Evolutionary conservation across 2,888 invertebrate species (phyloP).

Genomic region (Drosophila atroscutellata): DNA sequence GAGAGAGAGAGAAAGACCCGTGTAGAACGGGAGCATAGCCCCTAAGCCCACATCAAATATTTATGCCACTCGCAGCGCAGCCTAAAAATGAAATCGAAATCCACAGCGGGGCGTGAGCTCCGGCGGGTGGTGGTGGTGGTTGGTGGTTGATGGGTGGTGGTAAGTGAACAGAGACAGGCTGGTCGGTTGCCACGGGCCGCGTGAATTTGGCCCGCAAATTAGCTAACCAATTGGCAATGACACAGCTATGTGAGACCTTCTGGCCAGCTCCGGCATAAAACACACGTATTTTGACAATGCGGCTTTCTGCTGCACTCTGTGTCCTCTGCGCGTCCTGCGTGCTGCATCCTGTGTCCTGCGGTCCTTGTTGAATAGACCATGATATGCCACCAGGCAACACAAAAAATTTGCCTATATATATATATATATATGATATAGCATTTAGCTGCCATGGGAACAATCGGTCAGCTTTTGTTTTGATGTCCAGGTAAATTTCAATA

Average conservation of each 20-base stretch:
- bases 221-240: slow-evolving; percentile 72
- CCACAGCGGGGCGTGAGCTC: neutral
- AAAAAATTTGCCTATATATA: neutral
- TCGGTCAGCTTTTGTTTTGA: neutral
- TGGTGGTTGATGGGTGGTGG: neutral
- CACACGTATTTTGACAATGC: neutral
- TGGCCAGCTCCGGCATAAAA: neutral
- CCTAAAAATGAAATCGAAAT: slow-evolving; percentile 42
- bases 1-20: too few species aligned
- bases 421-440: neutral
- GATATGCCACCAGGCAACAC: neutral
- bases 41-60: slow-evolving; percentile 59
- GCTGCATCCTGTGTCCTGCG: neutral
- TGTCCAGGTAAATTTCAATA: neutral
- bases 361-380: neutral
- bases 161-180: neutral
- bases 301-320: neutral
- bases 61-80: slow-evolving; percentile 63
- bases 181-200: slow-evolving; percentile 15
- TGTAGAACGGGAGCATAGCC: neutral
- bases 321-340: too few species aligned
- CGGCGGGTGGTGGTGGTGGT: neutral
- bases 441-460: neutral
- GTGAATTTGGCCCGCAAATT: slow-evolving; percentile 63
- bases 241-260: slow-evolving; percentile 9